Evolutionary conservation across 2,888 invertebrate species (phyloP).

Genomic region (Coelinius sp.): DNA sequence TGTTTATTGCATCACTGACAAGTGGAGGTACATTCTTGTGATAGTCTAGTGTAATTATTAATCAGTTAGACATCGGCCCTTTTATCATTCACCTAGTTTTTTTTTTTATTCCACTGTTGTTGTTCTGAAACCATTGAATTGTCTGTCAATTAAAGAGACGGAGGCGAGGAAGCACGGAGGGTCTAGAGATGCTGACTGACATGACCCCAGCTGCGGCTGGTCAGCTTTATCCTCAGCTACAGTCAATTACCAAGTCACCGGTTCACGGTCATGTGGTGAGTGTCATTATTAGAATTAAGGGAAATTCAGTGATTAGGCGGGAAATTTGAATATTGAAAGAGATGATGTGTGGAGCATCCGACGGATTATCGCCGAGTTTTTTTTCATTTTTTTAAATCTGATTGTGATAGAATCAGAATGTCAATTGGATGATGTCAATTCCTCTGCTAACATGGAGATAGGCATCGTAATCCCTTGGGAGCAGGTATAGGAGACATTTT

Average conservation of each 20-base stretch:
- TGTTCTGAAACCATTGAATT: conserved; percentile 9
- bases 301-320: conserved; percentile 26
- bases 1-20: not conserved
- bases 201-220: conserved; percentile 71
- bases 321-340: not conserved
- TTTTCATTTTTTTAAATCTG: too few relatives aligned
- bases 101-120: not conserved
- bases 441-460: conserved; percentile 51
- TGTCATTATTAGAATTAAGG: conserved; percentile 42
- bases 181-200: conserved; percentile 68
- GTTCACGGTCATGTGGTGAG: conserved; percentile 70
- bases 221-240: conserved; percentile 69
- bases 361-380: not conserved
- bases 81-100: not conserved
- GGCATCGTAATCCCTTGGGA: conserved; percentile 55
- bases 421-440: conserved; percentile 52
- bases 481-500: conserved; percentile 7
- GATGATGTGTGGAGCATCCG: conserved; percentile 8
- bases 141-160: conserved; percentile 15
- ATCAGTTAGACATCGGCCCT: not conserved
- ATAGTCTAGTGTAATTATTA: conserved; percentile 28
- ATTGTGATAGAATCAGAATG: conserved; percentile 27
- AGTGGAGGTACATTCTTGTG: conserved; percentile 1
- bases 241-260: conserved; percentile 68
- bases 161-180: conserved; percentile 46